Percentiles rank a stretch among this genome's conserved stretches.
Evolutionary conservation across 2,888 invertebrate genomes (phyloP).

Genomic region (Nebria salina): DNA sequence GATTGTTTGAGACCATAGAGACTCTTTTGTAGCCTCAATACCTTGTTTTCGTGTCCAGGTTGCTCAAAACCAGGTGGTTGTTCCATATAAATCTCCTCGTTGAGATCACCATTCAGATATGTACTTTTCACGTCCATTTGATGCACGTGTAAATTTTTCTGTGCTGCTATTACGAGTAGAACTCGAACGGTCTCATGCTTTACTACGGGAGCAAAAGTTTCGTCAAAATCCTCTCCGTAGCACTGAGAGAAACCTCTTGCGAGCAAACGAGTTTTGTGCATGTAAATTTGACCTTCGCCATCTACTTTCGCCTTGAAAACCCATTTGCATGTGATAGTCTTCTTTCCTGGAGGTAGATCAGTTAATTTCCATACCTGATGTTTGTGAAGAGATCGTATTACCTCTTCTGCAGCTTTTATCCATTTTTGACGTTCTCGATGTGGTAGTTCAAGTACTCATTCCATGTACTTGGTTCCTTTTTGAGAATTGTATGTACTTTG

Average conservation of each 20-base stretch:
- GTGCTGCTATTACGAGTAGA: conserved; percentile 46
- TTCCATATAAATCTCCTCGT: conserved; percentile 43
- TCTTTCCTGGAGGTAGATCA: conserved; percentile 5
- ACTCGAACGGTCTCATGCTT: conserved; percentile 49
- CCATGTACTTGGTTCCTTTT: no score
- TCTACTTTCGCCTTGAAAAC: conserved; percentile 49
- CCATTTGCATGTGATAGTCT: conserved; percentile 49
- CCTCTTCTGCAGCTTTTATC: no score
- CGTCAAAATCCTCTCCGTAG: conserved; percentile 50
- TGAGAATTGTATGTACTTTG: no score
- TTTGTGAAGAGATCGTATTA: no score
- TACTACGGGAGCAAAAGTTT: conserved; percentile 52
- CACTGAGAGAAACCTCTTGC: conserved; percentile 52
- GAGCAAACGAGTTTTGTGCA: conserved; percentile 48
- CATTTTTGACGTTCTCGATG: no score
- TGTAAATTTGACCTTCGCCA: conserved; percentile 46
- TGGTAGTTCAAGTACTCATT: no score
- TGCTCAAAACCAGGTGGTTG: conserved; percentile 28
- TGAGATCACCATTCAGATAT: conserved; percentile 47
- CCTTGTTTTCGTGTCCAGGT: not conserved
- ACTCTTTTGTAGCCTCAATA: not conserved
- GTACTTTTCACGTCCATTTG: conserved; percentile 43
- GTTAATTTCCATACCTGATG: conserved; percentile 6
- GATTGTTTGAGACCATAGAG: no score
- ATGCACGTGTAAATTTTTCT: conserved; percentile 26